Conservation (phyloP, 2,113 vertebrate species). For the Python bivittatus region DNA sequence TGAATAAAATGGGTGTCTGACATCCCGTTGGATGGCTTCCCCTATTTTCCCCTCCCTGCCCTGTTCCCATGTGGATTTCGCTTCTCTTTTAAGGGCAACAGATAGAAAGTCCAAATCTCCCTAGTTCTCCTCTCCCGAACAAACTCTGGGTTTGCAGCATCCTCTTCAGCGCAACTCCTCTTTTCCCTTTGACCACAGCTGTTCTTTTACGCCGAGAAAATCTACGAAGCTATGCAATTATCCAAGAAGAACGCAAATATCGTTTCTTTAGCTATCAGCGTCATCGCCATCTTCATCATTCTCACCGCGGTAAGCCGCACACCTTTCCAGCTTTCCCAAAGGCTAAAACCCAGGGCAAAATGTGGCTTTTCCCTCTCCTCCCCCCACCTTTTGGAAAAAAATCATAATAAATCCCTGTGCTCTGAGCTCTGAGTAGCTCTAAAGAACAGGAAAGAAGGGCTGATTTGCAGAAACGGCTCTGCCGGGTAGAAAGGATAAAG, state of each 20-base stretch:
- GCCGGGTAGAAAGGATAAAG: not conserved
- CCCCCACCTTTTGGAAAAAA: not conserved
- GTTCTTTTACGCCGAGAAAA: conserved; percentile 88
- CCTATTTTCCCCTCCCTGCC: no score
- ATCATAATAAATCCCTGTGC: not conserved
- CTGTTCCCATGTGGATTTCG: no score
- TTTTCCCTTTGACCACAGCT: conserved; percentile 72
- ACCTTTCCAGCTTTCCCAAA: not conserved
- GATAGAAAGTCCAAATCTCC: not conserved
- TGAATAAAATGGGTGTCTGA: no score
- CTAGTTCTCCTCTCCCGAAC: not conserved
- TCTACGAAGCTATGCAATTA: conserved; percentile 81
- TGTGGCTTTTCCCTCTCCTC: not conserved
- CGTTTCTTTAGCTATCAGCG: conserved; percentile 64
- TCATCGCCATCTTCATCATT: conserved; percentile 76
- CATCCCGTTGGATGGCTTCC: no score
- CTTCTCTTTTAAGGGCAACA: not conserved
- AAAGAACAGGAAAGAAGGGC: not conserved
- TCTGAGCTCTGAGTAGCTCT: not conserved
- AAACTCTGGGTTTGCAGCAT: not conserved
- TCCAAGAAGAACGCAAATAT: conserved; percentile 67
- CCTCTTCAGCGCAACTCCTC: not conserved
- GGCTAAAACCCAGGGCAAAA: not conserved
- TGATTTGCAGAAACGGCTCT: not conserved
- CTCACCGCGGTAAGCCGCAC: not conserved